Base-by-base conservation (phyloP, 2,888 invertebrate genomes). In the Drosophila melanocephala region DNA sequence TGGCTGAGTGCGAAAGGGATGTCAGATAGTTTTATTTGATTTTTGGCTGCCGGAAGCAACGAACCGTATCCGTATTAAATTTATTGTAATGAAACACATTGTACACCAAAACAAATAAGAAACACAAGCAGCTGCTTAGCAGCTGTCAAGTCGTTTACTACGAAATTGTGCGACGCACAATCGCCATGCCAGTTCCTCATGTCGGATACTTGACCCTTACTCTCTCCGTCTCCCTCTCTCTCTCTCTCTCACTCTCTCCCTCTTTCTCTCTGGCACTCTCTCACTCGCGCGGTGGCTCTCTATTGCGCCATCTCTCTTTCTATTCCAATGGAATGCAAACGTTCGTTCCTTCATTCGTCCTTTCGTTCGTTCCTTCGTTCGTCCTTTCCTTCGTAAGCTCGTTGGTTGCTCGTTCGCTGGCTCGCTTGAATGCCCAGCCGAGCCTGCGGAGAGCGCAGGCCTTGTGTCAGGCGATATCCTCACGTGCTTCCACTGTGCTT, bases 401-500 rank as follows among this genome's bases (percentile, higher is more conserved):
- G n/a, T 22, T 22, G 5, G 5, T 16, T 2, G 22, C 37, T 33
- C n/a, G n/a, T 16, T 33, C 33, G 33, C 16, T 55, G 22, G 22
- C 52, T 64, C 59, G 60, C 33, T 66, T 64, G 51, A 61, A 50
- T 67, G 64, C 19, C 16, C 60, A 51, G 33, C 2, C 51, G 58
- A 37, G 59, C 70, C 37, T 28, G 64, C 58, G 56, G 61, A 51
- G 60, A 62, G 68, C 56, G 5, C 37, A 2, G 3, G 3, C 16
- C 66, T 69, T 67, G 37, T 58, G 50, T 14, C 26, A 32, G 56
- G 35, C 58, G 44, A 68, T 26, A 65, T 65, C 44, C 75, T 75
- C 79, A 78, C 78, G 78, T 78, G 78, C 78, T 67, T 44, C 44
- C 67, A 53, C 22, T 55, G 33, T 58, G 47, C 52, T 60, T 57